Base-by-base conservation (phyloP, 2,888 invertebrate species). In the Petrolisthes cinctipes region DNA sequence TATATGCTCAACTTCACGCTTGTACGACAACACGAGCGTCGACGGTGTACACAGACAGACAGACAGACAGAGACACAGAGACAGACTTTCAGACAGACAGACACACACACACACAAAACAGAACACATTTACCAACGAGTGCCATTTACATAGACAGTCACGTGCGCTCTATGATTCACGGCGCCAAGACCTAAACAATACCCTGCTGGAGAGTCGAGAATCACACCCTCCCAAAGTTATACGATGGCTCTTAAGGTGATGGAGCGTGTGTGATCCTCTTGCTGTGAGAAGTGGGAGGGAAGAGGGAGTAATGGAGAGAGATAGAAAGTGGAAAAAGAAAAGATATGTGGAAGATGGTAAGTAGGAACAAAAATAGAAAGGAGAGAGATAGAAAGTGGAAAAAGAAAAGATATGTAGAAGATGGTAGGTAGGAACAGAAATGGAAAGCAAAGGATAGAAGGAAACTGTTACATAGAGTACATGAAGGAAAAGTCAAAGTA, bases 41-140 rank as follows among this genome's bases (percentile, higher is more conserved):
- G 51, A 51, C 51, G 51, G 9, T 11, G 61, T 9, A 11, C 76
- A 78, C 76, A 78, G 51, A 78, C 76, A 78, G 51, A 78, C 53
- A 78, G 51, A 78, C 76, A 78, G 37, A 78, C 76, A 78, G 56
- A 14, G 20, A 7, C 56, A 80, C 54, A 57, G 20, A 80, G 17
- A 80, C 57, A n/a, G 17, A 17, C 56, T 23, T 57, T 17, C 75
- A 75, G 6, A 75, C 53, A 80, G 56, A 80, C 9, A 80, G 53
- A 78, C 80, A 56, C 23, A 14, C 61, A 61, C 61, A 61, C 61
- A 61, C 61, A 61, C 61, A 61, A 61, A 61, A 61, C 61, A 61
- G 17, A 61, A 61, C 61, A 61, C 61, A 61, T 61, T 61, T 61
- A 61, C 61, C 9, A 61, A 61, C 61, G 61, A 11, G 9, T 61